Evolutionary conservation across 1,140 invertebrate species (phyloP).

Genomic region (Leptoteleia sp.): DNA sequence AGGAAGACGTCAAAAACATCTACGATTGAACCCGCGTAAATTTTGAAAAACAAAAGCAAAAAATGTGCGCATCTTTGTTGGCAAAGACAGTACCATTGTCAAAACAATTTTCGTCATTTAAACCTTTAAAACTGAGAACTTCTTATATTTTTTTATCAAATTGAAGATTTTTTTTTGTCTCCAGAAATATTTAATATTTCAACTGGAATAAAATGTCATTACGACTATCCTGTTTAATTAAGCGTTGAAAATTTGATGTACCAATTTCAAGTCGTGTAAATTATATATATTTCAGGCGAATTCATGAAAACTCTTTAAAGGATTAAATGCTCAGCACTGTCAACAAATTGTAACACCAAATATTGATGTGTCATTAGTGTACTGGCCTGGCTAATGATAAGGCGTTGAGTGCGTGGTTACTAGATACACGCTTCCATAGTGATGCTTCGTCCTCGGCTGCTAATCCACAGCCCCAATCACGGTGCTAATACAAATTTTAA

Average conservation of each 20-base stretch:
- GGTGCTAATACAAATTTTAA: conserved; percentile 84
- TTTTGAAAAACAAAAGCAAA: conserved; percentile 44
- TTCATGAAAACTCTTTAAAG: conserved; percentile 12
- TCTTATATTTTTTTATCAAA: not conserved
- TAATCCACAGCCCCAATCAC: conserved; percentile 93
- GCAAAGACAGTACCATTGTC: conserved; percentile 8
- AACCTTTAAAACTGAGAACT: conserved; percentile 2
- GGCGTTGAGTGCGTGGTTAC: conserved; percentile 92
- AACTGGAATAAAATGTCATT: too few species aligned
- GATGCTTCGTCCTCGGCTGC: conserved; percentile 88
- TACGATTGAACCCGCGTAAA: conserved; percentile 68
- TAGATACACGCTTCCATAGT: conserved; percentile 94
- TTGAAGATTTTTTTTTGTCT: too few species aligned
- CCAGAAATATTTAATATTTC: too few species aligned
- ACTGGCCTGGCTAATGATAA: conserved; percentile 91
- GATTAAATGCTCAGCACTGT: conserved; percentile 26
- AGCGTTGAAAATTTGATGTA: too few species aligned
- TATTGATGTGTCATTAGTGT: conserved; percentile 80
- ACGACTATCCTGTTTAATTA: too few species aligned
- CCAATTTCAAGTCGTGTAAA: not conserved
- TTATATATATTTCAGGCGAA: too few species aligned
- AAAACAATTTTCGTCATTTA: not conserved
- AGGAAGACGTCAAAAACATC: conserved; percentile 65
- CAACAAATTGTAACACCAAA: conserved; percentile 65
- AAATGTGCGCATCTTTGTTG: conserved; percentile 12